Base-by-base conservation (phyloP, 2,113 vertebrate genomes). In the Merops nubicus region DNA sequence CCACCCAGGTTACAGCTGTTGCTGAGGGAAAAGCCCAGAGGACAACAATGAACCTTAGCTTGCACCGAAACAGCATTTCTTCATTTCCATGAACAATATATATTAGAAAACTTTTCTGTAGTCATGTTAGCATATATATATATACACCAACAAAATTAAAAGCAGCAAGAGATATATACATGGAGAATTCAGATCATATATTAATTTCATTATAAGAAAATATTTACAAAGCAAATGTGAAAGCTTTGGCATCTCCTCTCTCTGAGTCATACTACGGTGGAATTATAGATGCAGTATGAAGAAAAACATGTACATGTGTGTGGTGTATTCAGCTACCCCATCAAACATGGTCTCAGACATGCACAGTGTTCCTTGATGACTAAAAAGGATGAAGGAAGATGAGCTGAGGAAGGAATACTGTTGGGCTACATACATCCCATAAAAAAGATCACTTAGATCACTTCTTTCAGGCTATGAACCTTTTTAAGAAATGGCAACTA, bases 221-320 rank as follows among this genome's bases (percentile, higher is more conserved):
- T 96, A 97, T 94, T 92, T 97, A 87, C 67, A 94, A 93, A 93
- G 93, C 73, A 96, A 96, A 95, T 53, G 48, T 57, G 45, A 56
- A 94, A 89, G 65, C 54, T 94, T 83, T 92, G 72, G 70, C 83
- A 56, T 72, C 38, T 31, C 54, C 34, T 86, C 63, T 63, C 48
- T 74, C 57, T 64, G 87, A 91, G 67, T 97, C 93, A 93, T 47
- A 81, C 6, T 33, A 67, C 50, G 40, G 53, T 26, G 53, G 62
- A 82, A 70, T 76, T 87, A 79, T 6, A 91, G 56, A 83, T 48
- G 38, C 38, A 53, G 51, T 34, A 78, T 4, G 62, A 88, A 78
- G 70, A 69, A 57, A 79, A 62, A 50, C 40, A 12, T 59, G 31
- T 14, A 16, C n/a, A 15, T 13, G 9, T 36, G 9, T 65, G 43